These are phyloP conservation scores for Taurulus bubalis DNA, from an alignment of 2,113 vertebrate species.

Conservation along the genomic window DNA sequence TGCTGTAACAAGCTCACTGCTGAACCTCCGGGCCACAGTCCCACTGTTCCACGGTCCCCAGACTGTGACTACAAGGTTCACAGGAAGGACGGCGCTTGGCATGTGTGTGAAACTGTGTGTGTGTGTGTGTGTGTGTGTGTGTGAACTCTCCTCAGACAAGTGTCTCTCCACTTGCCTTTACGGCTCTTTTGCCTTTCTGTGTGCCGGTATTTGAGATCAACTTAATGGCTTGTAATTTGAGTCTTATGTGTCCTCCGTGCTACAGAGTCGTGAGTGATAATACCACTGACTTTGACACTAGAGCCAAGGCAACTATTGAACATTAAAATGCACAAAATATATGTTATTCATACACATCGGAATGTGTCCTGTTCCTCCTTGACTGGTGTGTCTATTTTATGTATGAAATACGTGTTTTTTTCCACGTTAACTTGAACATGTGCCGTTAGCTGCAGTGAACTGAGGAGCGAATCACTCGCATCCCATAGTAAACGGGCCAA, in stretches of 20 bases:
- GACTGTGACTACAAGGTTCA: slow-evolving; percentile 63
- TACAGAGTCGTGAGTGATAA: background rate
- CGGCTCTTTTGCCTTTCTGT: background rate
- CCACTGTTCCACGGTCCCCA: slow-evolving; percentile 42
- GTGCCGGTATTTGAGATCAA: slow-evolving; percentile 8
- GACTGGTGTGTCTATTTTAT: no score
- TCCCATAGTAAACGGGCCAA: background rate
- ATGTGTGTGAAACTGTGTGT: background rate
- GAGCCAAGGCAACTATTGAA: background rate
- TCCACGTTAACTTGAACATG: no score
- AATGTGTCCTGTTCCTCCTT: no score
- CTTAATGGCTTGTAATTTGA: background rate
- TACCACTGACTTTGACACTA: slow-evolving; percentile 10
- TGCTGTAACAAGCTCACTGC: slow-evolving; percentile 52
- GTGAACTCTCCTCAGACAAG: background rate
- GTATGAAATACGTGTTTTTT: no score
- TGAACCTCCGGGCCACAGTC: slow-evolving; percentile 54
- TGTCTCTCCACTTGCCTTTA: background rate
- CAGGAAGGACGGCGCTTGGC: slow-evolving; percentile 50
- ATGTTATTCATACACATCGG: background rate
- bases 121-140: background rate
- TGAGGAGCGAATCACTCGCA: no score
- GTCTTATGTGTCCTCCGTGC: background rate
- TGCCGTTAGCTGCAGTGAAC: no score
- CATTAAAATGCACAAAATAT: background rate